Base-by-base conservation (phyloP, 2,797 vertebrate genomes). In the Gymnoscopelus microlampas region DNA sequence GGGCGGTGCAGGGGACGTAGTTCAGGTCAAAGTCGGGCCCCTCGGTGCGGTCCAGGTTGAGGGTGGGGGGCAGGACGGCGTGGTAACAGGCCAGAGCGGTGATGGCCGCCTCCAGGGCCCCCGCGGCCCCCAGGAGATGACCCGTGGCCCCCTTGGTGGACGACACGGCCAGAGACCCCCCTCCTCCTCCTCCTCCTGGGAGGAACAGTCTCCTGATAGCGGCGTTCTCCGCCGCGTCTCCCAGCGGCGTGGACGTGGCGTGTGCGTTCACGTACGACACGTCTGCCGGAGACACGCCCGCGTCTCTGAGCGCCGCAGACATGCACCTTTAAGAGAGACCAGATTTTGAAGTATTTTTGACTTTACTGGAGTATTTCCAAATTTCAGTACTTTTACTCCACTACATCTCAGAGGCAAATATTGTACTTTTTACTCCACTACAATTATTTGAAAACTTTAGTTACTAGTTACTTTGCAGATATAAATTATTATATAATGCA, bases 71-170 rank as follows among this genome's bases (percentile, higher is more conserved):
- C 55, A 99, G 90, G 80, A 91, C 76, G 14, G 83, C 82, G 9
- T 98, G 88, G 79, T 95, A 95, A 80, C 98, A 99, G 50, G 97
- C 95, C 71, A 99, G 81, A 1, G 92, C 94, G 0, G 98, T 98
- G 75, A 99, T 97, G 0, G 96, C 95, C 3, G 95, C 95, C 87
- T 99, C 98, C 6, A 96, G 91, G 0, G 97, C 96, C 5, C 98
- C 98, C 0, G 98, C 95, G 0, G 97, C 98, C 14, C 98, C 98
- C 8, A 99, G 89, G 54, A 99, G 94, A 78, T 99, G 98, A 4
- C 98, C 98, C 0, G 97, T 99, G 63, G 97, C 97, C 73, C 96
- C 98, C 76, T 99, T 99, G 6, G 97, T 98, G 48, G 97, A 96
- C 15, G 98, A 99, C 19, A 99, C 87, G 0, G 97, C 95, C 74